Percentiles rank a stretch among this genome's conserved stretches.
Conservation (phyloP, 2,797 vertebrate genomes). For the Sciurus vulgaris region DNA sequence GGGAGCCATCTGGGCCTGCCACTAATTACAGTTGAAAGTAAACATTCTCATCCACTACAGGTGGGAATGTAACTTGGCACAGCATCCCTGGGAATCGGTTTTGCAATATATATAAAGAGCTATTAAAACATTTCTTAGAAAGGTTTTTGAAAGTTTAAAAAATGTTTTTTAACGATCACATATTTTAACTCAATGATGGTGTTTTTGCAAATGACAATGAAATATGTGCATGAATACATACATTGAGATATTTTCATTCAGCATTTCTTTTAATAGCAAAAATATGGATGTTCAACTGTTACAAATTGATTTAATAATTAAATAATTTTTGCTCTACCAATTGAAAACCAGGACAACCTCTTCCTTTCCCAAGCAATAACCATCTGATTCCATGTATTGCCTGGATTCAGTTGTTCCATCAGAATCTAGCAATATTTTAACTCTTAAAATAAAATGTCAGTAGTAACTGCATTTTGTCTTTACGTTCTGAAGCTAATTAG, state of each 20-base stretch:
- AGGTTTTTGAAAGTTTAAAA: slow-evolving; percentile 40
- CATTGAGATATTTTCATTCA: slow-evolving; percentile 26
- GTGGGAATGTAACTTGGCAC: slow-evolving; percentile 43
- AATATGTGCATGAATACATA: background rate
- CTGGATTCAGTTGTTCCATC: slow-evolving; percentile 22
- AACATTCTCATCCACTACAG: slow-evolving; percentile 50
- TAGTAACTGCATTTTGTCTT: slow-evolving; percentile 37
- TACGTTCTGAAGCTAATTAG: slow-evolving; percentile 33
- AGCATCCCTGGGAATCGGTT: slow-evolving; percentile 30
- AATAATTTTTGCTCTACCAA: background rate
- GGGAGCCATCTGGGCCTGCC: slow-evolving; percentile 56
- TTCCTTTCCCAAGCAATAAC: background rate
- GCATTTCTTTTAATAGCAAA: slow-evolving; percentile 57
- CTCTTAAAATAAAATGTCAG: slow-evolving; percentile 45
- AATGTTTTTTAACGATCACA: slow-evolving; percentile 30
- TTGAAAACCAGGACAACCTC: slow-evolving; percentile 4
- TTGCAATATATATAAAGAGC: background rate
- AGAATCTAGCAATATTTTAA: slow-evolving; percentile 51
- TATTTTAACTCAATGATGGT: slow-evolving; percentile 43
- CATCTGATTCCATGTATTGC: background rate
- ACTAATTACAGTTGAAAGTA: slow-evolving; percentile 69
- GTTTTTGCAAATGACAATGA: slow-evolving; percentile 65
- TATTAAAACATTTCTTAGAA: slow-evolving; percentile 51
- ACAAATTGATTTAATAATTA: background rate
- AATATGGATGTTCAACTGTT: slow-evolving; percentile 12